Base-by-base conservation (phyloP, 2,113 vertebrate genomes). In the Epinephelus moara region DNA sequence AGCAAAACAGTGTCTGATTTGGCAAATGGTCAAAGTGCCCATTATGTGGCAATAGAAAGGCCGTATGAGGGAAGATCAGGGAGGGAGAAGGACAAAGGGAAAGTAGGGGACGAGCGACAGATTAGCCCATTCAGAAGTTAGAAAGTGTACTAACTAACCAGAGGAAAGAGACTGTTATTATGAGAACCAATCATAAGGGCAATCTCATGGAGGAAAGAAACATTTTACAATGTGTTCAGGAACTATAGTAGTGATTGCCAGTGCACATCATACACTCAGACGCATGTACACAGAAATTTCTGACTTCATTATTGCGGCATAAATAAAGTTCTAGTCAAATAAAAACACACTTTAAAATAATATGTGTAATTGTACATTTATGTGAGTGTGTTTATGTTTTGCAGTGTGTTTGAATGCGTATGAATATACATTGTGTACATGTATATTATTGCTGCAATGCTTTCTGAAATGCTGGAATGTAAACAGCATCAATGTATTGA, bases 41-140 rank as follows among this genome's bases (percentile, higher is more conserved):
- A 96, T 97, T 97, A 97, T 96, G 94, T 91, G 84, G 47, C 94
- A 93, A 95, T 93, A 96, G 96, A 97, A 96, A 96, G 94, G 85
- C 95, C 94, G 95, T 96, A 96, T 80, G 86, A 95, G 96, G 94
- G 61, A 49, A 78, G 84, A 84, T 73, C 37, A 49, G 67, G 82
- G 62, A 94, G 91, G 49, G 78, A 87, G 93, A 80, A 85, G 77
- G 88, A 89, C 66, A 81, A 86, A 87, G 88, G 76, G 57, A 78
- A 75, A 90, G 94, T 88, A 90, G 57, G 84, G 84, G 95, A 96
- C 94, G 90, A 70, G 79, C 79, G 94, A 95, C 95, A 95, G 95
- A 97, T 96, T 89, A 93, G 87, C 89, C 92, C 93, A 90, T 86
- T 94, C 82, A 74, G 56, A 83, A 86, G 82, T 95, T 93, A 95